phyloP scores from a whole-genome alignment of 2,113 vertebrate species.

The Pteropus alecto region DNA sequence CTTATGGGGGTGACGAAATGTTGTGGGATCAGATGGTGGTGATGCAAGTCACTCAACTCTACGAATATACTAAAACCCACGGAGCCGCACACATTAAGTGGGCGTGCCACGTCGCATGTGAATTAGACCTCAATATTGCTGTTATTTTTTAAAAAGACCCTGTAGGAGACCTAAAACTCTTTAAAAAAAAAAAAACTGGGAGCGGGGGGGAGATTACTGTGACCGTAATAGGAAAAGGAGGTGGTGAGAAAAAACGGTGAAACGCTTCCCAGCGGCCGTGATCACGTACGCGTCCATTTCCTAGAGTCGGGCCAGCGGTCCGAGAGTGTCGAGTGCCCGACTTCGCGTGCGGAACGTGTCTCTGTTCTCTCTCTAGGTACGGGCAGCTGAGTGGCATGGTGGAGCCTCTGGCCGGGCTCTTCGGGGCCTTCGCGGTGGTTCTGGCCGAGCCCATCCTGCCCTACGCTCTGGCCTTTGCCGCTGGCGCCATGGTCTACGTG shows the following conservation, averaged over 20 bases:
- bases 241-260: rapidly evolving
- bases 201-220: rapidly evolving
- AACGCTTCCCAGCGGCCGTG: rapidly evolving
- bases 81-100: too few relatives aligned
- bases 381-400: slow-evolving; percentile 99
- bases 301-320: rapidly evolving
- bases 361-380: slow-evolving; percentile 84
- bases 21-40: neutral
- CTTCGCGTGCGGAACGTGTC: rapidly evolving
- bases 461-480: slow-evolving; percentile 94
- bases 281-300: rapidly evolving
- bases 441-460: slow-evolving; percentile 93
- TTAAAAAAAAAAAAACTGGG: neutral
- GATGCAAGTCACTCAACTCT: neutral
- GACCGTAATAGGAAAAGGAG: rapidly evolving
- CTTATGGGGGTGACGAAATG: neutral
- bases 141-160: neutral
- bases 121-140: neutral
- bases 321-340: rapidly evolving
- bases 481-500: slow-evolving; percentile 97
- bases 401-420: slow-evolving; percentile 90
- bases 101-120: neutral
- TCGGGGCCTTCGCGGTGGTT: slow-evolving; percentile 90
- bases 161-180: neutral
- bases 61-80: neutral